These are phyloP conservation scores for Augochlorella aurata DNA, from an alignment of 2,888 invertebrate genomes.

Conservation along the genomic window DNA sequence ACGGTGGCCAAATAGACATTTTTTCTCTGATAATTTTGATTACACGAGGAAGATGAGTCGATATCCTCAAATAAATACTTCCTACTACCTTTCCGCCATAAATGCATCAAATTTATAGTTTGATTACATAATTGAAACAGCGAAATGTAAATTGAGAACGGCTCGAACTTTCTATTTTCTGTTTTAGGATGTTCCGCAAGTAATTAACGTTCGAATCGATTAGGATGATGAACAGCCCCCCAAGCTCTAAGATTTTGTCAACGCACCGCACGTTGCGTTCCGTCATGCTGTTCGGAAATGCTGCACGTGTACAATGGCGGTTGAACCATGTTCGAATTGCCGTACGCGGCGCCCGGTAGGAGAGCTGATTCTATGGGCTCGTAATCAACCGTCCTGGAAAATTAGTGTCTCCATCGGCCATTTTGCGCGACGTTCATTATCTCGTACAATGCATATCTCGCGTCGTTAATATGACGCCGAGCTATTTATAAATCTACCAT, in stretches of 20 bases:
- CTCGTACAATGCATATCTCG: background rate
- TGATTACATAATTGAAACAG: background rate
- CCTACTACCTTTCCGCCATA: too few relatives aligned
- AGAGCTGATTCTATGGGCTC: conserved; percentile 18
- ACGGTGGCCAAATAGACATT: too few relatives aligned
- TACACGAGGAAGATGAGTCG: too few relatives aligned
- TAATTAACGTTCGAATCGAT: background rate
- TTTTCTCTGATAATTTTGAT: too few relatives aligned
- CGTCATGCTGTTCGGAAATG: background rate
- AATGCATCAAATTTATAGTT: too few relatives aligned
- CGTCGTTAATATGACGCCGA: background rate
- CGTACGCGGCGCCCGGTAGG: background rate
- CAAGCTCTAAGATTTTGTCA: background rate
- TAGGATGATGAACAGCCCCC: background rate
- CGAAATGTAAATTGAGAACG: background rate
- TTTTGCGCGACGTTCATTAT: conserved; percentile 13
- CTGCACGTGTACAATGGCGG: conserved; percentile 17
- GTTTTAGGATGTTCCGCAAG: background rate
- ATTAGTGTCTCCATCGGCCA: conserved; percentile 27
- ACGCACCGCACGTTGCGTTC: background rate
- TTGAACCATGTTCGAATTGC: conserved; percentile 16
- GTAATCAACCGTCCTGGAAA: conserved; percentile 27
- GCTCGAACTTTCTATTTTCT: background rate
- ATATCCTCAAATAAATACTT: too few relatives aligned
- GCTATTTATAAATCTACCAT: background rate